Percentiles rank a stretch among this genome's conserved stretches.
phyloP scores from a whole-genome alignment of 2,888 invertebrate genomes.

The Thymelicus sylvestris region DNA sequence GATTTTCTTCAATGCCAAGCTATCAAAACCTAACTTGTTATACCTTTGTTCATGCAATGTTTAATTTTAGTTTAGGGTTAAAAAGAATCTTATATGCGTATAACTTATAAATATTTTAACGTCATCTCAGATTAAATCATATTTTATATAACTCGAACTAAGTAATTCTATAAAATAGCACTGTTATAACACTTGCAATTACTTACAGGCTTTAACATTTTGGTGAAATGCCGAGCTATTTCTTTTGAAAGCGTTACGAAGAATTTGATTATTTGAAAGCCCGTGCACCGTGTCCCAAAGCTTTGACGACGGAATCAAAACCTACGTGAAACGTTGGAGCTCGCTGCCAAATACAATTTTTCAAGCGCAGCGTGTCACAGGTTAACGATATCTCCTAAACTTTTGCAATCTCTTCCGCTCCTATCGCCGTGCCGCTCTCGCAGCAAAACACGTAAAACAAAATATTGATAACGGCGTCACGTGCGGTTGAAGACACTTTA shows the following conservation, averaged over 20 bases:
- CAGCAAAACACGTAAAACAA: constrained; percentile 11
- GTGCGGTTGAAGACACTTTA: not conserved
- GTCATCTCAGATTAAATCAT: too few species aligned
- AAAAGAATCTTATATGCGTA: too few species aligned
- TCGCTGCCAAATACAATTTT: constrained; percentile 14
- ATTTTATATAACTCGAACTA: too few species aligned
- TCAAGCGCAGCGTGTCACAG: constrained; percentile 18
- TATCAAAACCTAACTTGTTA: too few species aligned
- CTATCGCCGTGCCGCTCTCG: not conserved
- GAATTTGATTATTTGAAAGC: constrained; percentile 20
- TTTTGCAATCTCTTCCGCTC: constrained; percentile 3
- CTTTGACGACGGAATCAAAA: constrained; percentile 13
- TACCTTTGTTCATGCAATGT: too few species aligned
- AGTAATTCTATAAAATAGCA: not conserved
- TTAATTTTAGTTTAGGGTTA: too few species aligned
- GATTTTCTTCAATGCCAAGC: too few species aligned
- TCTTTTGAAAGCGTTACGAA: constrained; percentile 9
- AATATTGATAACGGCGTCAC: constrained; percentile 2
- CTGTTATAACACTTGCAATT: not conserved
- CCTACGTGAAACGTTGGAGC: constrained; percentile 5
- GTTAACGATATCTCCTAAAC: constrained; percentile 17
- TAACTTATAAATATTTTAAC: too few species aligned
- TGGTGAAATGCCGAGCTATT: not conserved
- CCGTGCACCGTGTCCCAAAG: not conserved
- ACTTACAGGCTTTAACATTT: constrained; percentile 12